Evolutionary conservation across 2,888 invertebrate species (phyloP).

Genomic region (Pachydiplax longipennis): DNA sequence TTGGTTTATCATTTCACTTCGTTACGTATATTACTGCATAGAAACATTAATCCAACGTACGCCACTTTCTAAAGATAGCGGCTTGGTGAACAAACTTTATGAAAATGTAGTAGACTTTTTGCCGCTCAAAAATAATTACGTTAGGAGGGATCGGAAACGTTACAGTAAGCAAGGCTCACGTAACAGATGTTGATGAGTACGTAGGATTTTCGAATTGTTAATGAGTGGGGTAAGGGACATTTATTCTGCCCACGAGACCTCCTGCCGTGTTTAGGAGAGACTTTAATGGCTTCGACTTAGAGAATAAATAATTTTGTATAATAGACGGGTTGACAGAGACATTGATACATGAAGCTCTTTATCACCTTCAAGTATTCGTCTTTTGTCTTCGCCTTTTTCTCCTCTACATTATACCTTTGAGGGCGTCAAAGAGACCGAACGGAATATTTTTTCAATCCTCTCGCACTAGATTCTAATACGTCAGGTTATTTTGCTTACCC

Average conservation of each 20-base stretch:
- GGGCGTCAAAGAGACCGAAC: no score
- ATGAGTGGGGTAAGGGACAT: neutral
- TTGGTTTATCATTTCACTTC: no score
- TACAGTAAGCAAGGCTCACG: neutral
- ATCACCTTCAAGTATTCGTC: neutral
- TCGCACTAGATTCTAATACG: no score
- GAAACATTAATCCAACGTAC: no score
- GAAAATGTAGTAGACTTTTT: no score
- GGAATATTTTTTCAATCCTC: no score
- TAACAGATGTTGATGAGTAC: neutral
- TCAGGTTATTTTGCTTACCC: no score
- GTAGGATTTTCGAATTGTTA: neutral
- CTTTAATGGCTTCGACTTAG: neutral
- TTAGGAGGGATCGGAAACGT: no score
- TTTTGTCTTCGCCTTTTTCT: neutral
- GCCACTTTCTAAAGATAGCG: no score
- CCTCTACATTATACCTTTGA: neutral
- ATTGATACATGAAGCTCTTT: neutral
- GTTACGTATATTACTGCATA: no score
- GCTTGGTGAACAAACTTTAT: no score
- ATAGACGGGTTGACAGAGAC: neutral
- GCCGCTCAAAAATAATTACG: no score
- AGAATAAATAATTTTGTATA: neutral
- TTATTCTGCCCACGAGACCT: neutral
- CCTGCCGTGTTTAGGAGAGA: neutral